Conservation (phyloP, 2,888 invertebrate genomes). For the Leptinotarsa juncta region DNA sequence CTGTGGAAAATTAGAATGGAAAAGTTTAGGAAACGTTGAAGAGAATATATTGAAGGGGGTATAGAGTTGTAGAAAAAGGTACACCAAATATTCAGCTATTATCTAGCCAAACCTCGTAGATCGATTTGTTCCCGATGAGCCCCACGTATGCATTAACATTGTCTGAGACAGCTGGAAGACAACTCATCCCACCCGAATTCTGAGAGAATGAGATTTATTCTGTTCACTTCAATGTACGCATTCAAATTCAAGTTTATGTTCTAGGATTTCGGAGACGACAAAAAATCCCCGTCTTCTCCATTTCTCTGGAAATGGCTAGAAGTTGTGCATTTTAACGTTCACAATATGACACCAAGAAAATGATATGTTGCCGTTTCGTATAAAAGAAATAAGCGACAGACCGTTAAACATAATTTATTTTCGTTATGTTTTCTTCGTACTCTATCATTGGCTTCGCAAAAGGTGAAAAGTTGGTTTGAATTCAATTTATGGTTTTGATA, state of each 20-base stretch:
- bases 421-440: neutral
- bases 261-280: slow-evolving; percentile 1
- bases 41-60: no score
- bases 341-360: slow-evolving; percentile 3
- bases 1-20: no score
- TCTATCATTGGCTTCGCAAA: no score
- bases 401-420: slow-evolving; percentile 1
- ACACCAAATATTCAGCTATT: no score
- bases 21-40: no score
- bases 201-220: neutral
- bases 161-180: no score
- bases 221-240: neutral
- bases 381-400: neutral
- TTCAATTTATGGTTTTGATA: no score
- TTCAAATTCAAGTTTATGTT: slow-evolving; percentile 5
- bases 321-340: slow-evolving; percentile 3
- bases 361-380: slow-evolving; percentile 1
- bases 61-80: no score
- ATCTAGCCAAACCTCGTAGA: no score
- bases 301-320: neutral
- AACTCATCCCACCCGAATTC: neutral
- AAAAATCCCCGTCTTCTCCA: neutral
- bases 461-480: no score
- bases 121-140: no score
- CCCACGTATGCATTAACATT: no score